A percentile compares a stretch with the other conserved stretches of the same genome.
Evolutionary conservation across 2,888 invertebrate species (phyloP).

Genomic region (Hofmannophila pseudospretella): DNA sequence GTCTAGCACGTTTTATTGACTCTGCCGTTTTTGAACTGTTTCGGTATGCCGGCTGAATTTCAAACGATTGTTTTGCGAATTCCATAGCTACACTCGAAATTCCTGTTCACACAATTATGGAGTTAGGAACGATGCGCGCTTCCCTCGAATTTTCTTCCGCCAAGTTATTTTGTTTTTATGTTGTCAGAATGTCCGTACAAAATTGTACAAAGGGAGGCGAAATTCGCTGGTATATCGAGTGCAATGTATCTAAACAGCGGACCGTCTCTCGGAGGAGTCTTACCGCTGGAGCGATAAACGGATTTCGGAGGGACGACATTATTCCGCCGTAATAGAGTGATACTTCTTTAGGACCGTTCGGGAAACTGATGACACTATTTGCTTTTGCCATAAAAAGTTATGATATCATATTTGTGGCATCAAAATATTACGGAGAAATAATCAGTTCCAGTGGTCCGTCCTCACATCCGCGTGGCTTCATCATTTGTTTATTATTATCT

Average conservation of each 20-base stretch:
- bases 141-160: slow-evolving; percentile 24
- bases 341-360: slow-evolving; percentile 60
- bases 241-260: slow-evolving; percentile 51
- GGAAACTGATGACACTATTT: slow-evolving; percentile 67
- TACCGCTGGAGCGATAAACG: slow-evolving; percentile 61
- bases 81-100: slow-evolving; percentile 1
- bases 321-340: slow-evolving; percentile 62
- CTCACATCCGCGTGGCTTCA: no score
- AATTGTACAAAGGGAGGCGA: slow-evolving; percentile 32
- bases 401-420: slow-evolving; percentile 58
- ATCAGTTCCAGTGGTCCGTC: slow-evolving; percentile 28
- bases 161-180: slow-evolving; percentile 33
- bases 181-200: slow-evolving; percentile 24
- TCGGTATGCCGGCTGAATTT: slow-evolving; percentile 3
- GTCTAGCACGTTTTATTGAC: slow-evolving; percentile 1
- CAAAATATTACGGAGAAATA: slow-evolving; percentile 62
- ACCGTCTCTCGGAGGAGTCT: slow-evolving; percentile 40
- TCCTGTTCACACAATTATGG: slow-evolving; percentile 11
- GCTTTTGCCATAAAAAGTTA: slow-evolving; percentile 70
- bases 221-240: slow-evolving; percentile 47
- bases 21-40: slow-evolving; percentile 1
- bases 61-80: slow-evolving; percentile 4
- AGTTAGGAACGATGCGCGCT: slow-evolving; percentile 16
- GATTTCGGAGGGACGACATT: slow-evolving; percentile 59
- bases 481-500: slow-evolving; percentile 16